A percentile compares a stretch with the other conserved stretches of the same genome.
These are phyloP conservation scores for Labrus mixtus DNA, from an alignment of 2,113 vertebrate species.

Conservation along the genomic window DNA sequence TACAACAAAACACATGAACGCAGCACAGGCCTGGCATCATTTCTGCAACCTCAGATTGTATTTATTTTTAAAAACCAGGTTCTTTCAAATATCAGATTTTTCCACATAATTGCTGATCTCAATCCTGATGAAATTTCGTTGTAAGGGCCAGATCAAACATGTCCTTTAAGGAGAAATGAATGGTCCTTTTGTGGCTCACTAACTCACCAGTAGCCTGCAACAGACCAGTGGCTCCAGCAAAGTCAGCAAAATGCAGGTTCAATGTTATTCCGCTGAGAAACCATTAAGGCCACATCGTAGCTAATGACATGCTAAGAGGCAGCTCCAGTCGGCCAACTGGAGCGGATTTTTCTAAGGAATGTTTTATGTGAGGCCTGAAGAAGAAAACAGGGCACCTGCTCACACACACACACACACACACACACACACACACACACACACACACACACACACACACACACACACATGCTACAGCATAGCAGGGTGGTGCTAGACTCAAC, in stretches of 20 bases:
- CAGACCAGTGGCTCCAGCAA: slow-evolving; percentile 19
- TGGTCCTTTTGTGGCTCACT: slow-evolving; percentile 36
- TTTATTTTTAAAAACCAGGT: slow-evolving; percentile 7
- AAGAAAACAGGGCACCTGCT: slow-evolving; percentile 58
- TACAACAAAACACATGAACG: not conserved
- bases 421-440: slow-evolving; percentile 2
- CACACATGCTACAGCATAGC: slow-evolving; percentile 20
- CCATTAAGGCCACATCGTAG: slow-evolving; percentile 28
- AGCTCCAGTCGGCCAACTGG: slow-evolving; percentile 17
- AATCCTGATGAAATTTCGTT: slow-evolving; percentile 23
- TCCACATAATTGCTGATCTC: slow-evolving; percentile 4
- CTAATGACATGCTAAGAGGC: slow-evolving; percentile 44
- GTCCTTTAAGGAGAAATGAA: slow-evolving; percentile 45
- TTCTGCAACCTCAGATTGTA: not conserved
- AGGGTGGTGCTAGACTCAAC: slow-evolving; percentile 60
- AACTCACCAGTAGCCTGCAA: slow-evolving; percentile 1
- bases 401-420: slow-evolving; percentile 41
- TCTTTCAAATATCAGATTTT: slow-evolving; percentile 10
- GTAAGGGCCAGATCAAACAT: slow-evolving; percentile 41
- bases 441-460: slow-evolving; percentile 16
- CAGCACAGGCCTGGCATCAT: not conserved
- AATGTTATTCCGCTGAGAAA: slow-evolving; percentile 47
- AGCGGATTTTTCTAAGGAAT: slow-evolving; percentile 30
- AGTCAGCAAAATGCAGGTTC: slow-evolving; percentile 44
- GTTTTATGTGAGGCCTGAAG: slow-evolving; percentile 20